phyloP scores from a whole-genome alignment of 2,888 invertebrate species.

The Hetaerina titia region DNA sequence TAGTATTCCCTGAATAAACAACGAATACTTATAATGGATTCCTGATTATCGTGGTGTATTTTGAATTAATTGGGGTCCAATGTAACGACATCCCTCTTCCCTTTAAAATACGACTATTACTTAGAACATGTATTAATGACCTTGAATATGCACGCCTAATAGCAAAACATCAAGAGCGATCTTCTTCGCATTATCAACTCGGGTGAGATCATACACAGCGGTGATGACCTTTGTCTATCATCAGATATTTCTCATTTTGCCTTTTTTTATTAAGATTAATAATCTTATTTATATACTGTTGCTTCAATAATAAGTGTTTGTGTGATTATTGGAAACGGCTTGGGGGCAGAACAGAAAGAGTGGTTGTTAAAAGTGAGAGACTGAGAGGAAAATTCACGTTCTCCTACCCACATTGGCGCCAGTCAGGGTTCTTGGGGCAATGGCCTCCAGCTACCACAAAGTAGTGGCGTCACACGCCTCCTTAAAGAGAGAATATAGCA shows the following conservation, averaged over 20 bases:
- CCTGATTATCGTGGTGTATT: too few species aligned
- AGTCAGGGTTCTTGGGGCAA: slow-evolving; percentile 7
- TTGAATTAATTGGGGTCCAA: too few species aligned
- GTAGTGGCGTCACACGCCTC: neutral
- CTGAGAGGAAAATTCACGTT: neutral
- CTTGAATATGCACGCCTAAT: too few species aligned
- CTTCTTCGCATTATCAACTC: too few species aligned
- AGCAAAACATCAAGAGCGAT: too few species aligned
- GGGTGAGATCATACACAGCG: too few species aligned
- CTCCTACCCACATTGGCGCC: neutral
- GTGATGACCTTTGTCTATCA: too few species aligned
- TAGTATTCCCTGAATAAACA: neutral
- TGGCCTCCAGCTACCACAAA: neutral
- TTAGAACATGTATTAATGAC: too few species aligned
- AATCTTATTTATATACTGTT: neutral
- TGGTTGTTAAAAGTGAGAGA: neutral
- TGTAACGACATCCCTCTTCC: too few species aligned
- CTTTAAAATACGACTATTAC: too few species aligned
- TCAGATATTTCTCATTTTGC: too few species aligned
- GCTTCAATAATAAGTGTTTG: neutral
- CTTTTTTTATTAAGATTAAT: neutral
- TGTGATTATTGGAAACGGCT: neutral
- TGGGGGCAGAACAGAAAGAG: neutral
- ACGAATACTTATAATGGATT: too few species aligned
- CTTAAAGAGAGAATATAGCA: neutral